These are phyloP conservation scores for Corythucha ciliata DNA, from an alignment of 2,888 invertebrate genomes.

Conservation along the genomic window DNA sequence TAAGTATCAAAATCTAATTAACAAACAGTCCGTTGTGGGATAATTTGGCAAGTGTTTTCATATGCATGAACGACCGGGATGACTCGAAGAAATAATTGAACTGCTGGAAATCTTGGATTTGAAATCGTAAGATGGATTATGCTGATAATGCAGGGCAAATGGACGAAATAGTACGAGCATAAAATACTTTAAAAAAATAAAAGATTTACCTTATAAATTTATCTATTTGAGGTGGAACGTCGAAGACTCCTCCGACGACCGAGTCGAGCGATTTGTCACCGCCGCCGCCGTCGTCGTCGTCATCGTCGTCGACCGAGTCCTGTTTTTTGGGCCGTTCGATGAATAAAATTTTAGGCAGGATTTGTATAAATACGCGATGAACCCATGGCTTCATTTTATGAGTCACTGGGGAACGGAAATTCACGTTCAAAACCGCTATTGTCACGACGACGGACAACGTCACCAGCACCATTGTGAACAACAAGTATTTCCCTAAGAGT, in stretches of 20 bases:
- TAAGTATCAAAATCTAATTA: too few relatives aligned
- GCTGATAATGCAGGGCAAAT: too few relatives aligned
- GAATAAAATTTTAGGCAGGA: conserved; percentile 61
- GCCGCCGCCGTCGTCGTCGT: conserved; percentile 42
- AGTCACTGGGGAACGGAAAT: conserved; percentile 80
- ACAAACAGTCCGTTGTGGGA: too few relatives aligned
- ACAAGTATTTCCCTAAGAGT: conserved; percentile 79
- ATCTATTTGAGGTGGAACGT: conserved; percentile 55
- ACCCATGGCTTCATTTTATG: conserved; percentile 91
- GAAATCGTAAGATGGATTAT: too few relatives aligned
- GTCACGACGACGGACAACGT: conserved; percentile 88
- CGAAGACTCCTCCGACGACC: conserved; percentile 70
- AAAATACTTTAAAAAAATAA: too few relatives aligned
- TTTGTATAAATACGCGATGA: conserved; percentile 49
- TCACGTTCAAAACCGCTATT: conserved; percentile 86
- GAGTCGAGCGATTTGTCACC: conserved; percentile 47
- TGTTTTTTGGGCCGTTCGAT: conserved; percentile 82
- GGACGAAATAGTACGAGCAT: too few relatives aligned
- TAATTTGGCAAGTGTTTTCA: too few relatives aligned
- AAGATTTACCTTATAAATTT: conserved; percentile 49
- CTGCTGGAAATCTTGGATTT: too few relatives aligned
- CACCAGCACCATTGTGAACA: conserved; percentile 91
- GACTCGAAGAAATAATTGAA: too few relatives aligned
- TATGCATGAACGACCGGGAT: too few relatives aligned
- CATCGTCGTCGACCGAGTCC: conserved; percentile 45